Evolutionary conservation across 2,797 vertebrate genomes (phyloP), one percentile per base, ranked within the genome.

Genomic region (Echeneis naucrates): DNA sequence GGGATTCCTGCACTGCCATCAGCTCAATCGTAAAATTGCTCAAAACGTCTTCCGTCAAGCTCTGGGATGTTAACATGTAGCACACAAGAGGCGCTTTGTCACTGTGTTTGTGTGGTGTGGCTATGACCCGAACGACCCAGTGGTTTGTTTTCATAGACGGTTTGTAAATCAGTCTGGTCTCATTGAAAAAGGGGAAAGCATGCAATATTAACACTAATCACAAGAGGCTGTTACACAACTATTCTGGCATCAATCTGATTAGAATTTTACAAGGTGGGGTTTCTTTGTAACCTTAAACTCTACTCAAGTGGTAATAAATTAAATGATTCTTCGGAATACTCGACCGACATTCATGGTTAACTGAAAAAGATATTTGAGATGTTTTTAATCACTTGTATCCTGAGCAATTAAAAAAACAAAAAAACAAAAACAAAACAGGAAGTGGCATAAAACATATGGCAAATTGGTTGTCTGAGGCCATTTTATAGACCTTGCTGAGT

Each of bases 21-120:
- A 32, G 56, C 27, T 1, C 8, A 26, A 52, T 61, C 27, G 21
- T 35, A 1, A 65, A 76, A 45, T 64, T 38, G 68, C 53, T 48
- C 13, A 68, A 38, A 78, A 68, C 50, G 42, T 54, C 53, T 68
- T 50, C 54, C 50, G 60, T 52, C 24, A 12, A 58, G 70, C 54
- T 74, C 10, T 6, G 48, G 56, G 75, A 53, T 59, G 50, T 68
- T 59, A 44, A 55, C 63, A 6, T 72, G 59, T 12, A 40, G 67
- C 21, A 62, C 78, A 87, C 72, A 80, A 87, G 51, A 75, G 37
- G 76, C 66, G 33, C 84, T 81, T 85, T 85, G 77, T 83, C 68
- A 27, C 35, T 0, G 55, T 35, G 61, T 52, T 57, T 33, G 57
- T 38, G n/a, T 70, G 63, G 51, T 2, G 50, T 68, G 73, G 81